These are phyloP conservation scores for Lophius piscatorius DNA, from an alignment of 2,113 vertebrate species.

Conservation along the genomic window DNA sequence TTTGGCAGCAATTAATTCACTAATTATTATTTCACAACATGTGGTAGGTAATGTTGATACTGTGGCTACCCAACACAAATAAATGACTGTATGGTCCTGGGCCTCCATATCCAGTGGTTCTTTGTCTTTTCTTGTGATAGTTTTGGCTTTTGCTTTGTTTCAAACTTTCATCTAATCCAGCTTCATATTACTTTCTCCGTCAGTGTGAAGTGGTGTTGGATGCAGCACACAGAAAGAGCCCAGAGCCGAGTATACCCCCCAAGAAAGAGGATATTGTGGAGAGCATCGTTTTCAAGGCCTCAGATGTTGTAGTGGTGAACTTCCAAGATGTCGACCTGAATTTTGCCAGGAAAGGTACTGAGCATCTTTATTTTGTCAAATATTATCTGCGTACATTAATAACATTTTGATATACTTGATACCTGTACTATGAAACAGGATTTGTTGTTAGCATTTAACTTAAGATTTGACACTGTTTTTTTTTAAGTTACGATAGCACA, in stretches of 20 bases:
- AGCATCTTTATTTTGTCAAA: conserved; percentile 15
- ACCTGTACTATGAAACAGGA: neutral
- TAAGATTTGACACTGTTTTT: no score
- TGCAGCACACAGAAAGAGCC: conserved; percentile 93
- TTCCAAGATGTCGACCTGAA: conserved; percentile 98
- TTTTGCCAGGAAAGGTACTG: conserved; percentile 94
- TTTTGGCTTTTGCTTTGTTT: conserved; percentile 4
- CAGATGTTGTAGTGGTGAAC: conserved; percentile 94
- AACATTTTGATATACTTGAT: neutral
- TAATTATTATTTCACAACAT: no score
- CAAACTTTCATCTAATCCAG: neutral
- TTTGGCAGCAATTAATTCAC: no score
- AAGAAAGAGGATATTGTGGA: conserved; percentile 96
- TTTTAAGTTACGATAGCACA: no score
- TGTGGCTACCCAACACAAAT: no score
- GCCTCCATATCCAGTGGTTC: neutral
- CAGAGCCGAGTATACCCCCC: conserved; percentile 87
- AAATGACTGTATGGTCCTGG: no score
- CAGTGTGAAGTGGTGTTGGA: conserved; percentile 98
- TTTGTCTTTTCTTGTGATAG: neutral
- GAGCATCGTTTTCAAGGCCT: conserved; percentile 96
- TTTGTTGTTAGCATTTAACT: no score
- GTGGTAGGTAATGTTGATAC: no score
- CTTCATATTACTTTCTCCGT: conserved; percentile 40
- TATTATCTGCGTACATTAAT: neutral